Conservation (phyloP, 2,113 vertebrate genomes). For the Oostethus manadensis region DNA sequence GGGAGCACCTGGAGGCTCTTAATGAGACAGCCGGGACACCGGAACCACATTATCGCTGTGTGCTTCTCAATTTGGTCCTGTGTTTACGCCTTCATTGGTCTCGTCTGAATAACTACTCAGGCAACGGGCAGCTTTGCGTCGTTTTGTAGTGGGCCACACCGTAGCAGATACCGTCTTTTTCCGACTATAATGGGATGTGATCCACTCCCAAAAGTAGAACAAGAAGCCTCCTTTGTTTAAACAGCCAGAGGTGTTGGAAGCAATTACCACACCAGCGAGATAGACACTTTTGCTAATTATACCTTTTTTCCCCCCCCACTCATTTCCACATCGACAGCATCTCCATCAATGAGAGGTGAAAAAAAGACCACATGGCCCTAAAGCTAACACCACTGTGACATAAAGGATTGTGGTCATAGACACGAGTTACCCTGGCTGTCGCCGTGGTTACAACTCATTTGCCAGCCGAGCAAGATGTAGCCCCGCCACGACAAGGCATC, state of each 20-base stretch:
- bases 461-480: conserved; percentile 23
- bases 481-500: conserved; percentile 26
- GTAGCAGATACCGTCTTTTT: conserved; percentile 40
- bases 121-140: conserved; percentile 21
- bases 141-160: conserved; percentile 28
- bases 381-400: conserved; percentile 22
- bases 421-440: conserved; percentile 21
- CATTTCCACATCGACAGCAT: conserved; percentile 39
- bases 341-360: conserved; percentile 34
- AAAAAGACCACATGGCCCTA: conserved; percentile 18
- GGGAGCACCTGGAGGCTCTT: conserved; percentile 1
- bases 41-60: neutral
- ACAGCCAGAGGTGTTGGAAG: conserved; percentile 57
- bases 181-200: conserved; percentile 37
- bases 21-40: conserved; percentile 9
- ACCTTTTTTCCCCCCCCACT: conserved; percentile 25
- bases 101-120: conserved; percentile 24
- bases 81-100: conserved; percentile 13
- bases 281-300: conserved; percentile 60
- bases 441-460: conserved; percentile 34
- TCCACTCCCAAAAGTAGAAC: conserved; percentile 52
- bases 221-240: conserved; percentile 59
- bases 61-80: conserved; percentile 2
- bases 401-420: conserved; percentile 34
- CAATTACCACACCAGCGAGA: conserved; percentile 62